Percentiles rank a stretch among this genome's conserved stretches.
Evolutionary conservation across 2,113 vertebrate genomes (phyloP).

Genomic region (Sterrhoptilus dennistouni): DNA sequence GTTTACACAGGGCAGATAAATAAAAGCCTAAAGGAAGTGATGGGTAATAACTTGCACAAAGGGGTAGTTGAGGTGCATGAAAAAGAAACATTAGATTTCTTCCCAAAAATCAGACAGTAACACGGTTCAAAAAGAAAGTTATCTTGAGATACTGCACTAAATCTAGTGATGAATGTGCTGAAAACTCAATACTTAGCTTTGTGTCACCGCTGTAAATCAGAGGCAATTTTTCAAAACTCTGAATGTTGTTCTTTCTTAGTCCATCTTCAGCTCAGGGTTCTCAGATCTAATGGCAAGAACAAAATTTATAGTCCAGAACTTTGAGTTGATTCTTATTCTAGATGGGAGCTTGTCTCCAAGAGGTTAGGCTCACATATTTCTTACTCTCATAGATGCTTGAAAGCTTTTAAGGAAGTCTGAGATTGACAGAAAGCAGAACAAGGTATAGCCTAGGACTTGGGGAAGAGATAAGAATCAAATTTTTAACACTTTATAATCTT

Average conservation of each 20-base stretch:
- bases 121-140: background rate
- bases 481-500: background rate
- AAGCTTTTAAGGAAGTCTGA: background rate
- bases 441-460: background rate
- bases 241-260: slow-evolving; percentile 43
- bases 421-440: background rate
- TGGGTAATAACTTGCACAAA: background rate
- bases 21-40: background rate
- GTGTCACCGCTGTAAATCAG: slow-evolving; percentile 46
- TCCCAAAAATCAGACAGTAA: background rate
- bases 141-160: background rate
- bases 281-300: background rate
- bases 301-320: slow-evolving; percentile 44
- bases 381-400: background rate
- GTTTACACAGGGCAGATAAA: background rate
- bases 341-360: slow-evolving; percentile 12
- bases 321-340: background rate
- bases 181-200: slow-evolving; percentile 20
- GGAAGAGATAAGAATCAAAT: background rate
- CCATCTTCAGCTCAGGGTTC: slow-evolving; percentile 16
- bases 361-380: background rate
- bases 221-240: slow-evolving; percentile 19
- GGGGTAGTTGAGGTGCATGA: background rate
- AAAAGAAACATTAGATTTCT: background rate
- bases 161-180: slow-evolving; percentile 35